Conservation (phyloP, 92 coral and sea anemone genomes). For the Metridium senile region DNA sequence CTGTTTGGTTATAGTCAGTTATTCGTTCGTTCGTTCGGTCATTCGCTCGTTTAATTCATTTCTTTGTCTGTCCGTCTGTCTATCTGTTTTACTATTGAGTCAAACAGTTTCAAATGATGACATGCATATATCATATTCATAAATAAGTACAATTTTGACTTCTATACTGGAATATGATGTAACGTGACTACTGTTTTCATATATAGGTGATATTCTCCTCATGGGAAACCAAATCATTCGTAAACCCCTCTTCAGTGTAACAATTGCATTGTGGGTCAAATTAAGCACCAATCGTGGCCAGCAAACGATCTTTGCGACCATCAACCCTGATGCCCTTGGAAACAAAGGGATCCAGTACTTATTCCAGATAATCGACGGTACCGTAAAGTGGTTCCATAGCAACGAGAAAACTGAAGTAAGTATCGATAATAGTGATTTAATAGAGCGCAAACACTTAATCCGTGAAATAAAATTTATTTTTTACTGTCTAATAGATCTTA, state of each 20-base stretch:
- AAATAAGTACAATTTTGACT: too few species aligned
- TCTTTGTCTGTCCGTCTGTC: too few species aligned
- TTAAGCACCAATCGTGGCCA: constrained; percentile 85
- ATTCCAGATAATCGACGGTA: constrained; percentile 71
- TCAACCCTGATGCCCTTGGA: constrained; percentile 75
- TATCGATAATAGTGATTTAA: neutral
- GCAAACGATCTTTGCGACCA: constrained; percentile 88
- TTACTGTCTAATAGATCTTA: too few species aligned
- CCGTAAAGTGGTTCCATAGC: constrained; percentile 91
- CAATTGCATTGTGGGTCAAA: constrained; percentile 87
- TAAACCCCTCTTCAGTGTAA: constrained; percentile 78
- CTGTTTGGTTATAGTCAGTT: too few species aligned
- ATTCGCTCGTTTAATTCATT: too few species aligned
- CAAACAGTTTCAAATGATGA: too few species aligned
- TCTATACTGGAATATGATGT: too few species aligned
- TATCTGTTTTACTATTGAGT: too few species aligned
- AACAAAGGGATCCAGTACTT: constrained; percentile 81
- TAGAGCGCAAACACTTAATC: too few species aligned
- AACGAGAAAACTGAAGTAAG: constrained; percentile 80
- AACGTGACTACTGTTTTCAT: neutral
- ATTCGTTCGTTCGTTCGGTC: too few species aligned
- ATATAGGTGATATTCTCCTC: constrained; percentile 74
- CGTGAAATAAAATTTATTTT: too few species aligned
- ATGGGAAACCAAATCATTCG: constrained; percentile 65
- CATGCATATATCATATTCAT: too few species aligned